These are phyloP conservation scores for Allophyes oxyacanthae DNA, from an alignment of 2,888 invertebrate species.

Conservation along the genomic window DNA sequence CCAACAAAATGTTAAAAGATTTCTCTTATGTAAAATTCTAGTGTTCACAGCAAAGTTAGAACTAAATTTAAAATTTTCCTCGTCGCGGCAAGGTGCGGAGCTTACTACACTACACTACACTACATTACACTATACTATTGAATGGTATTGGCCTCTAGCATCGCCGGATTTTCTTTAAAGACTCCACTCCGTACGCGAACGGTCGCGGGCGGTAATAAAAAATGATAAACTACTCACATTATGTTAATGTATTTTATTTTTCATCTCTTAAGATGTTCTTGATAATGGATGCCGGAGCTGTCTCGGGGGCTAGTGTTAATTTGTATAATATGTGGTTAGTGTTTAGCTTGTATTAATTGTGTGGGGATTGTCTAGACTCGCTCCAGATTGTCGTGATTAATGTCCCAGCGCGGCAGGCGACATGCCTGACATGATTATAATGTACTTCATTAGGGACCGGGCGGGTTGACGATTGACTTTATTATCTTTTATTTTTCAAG, in stretches of 20 bases:
- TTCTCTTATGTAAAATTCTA: constrained; percentile 11
- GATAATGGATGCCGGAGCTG: constrained; percentile 33
- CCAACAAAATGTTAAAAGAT: constrained; percentile 17
- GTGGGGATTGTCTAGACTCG: constrained; percentile 36
- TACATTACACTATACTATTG: constrained; percentile 4
- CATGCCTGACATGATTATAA: constrained; percentile 13
- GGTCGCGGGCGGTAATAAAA: constrained; percentile 47
- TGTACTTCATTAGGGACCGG: constrained; percentile 14
- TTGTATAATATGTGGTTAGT: constrained; percentile 43
- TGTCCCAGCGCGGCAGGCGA: constrained; percentile 16
- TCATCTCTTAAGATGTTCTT: constrained; percentile 42
- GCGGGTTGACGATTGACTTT: background rate
- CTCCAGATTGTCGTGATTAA: constrained; percentile 44
- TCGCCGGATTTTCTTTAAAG: constrained; percentile 37
- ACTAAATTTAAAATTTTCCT: constrained; percentile 26
- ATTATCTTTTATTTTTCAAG: background rate
- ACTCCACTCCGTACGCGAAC: constrained; percentile 23
- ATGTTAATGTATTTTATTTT: constrained; percentile 53
- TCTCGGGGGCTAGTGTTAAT: constrained; percentile 25
- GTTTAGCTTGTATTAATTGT: constrained; percentile 42
- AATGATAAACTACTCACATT: constrained; percentile 54
- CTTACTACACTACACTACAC: constrained; percentile 9
- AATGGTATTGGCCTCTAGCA: constrained; percentile 14
- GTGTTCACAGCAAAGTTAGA: constrained; percentile 21
- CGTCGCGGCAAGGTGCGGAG: constrained; percentile 14